Evolutionary conservation across 2,113 vertebrate genomes (phyloP).

Genomic region (Ursus arctos): DNA sequence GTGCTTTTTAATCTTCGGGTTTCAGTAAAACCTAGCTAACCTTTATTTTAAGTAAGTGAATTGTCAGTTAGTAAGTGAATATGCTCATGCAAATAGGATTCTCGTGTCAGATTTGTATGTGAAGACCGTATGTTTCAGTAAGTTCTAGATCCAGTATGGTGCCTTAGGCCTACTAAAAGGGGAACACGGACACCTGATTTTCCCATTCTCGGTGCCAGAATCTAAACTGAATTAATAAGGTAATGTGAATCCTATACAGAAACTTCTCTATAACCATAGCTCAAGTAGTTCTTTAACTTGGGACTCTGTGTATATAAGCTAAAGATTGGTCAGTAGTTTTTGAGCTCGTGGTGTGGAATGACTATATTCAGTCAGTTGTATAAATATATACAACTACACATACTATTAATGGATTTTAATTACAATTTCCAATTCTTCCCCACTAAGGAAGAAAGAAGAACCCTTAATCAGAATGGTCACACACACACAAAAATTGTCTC

Average conservation of each 20-base stretch:
- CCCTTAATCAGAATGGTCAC: neutral
- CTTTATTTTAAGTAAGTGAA: slow-evolving; percentile 41
- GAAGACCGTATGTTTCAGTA: neutral
- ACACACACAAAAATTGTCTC: neutral
- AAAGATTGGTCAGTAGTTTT: neutral
- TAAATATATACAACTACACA: neutral
- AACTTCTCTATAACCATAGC: neutral
- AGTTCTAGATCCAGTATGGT: neutral
- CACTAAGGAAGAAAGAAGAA: neutral
- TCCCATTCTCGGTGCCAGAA: neutral
- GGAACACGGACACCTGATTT: neutral
- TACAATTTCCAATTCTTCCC: neutral
- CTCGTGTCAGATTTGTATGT: neutral
- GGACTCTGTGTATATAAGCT: neutral
- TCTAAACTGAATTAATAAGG: neutral
- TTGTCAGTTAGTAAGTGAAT: neutral
- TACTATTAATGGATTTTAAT: neutral
- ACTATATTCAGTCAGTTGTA: neutral
- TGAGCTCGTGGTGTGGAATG: neutral
- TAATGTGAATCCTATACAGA: neutral
- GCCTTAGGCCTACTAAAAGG: neutral
- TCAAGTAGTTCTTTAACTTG: slow-evolving; percentile 6
- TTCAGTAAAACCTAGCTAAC: slow-evolving; percentile 27
- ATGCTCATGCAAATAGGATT: neutral
- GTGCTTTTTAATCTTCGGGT: neutral